Evolutionary conservation across 2,113 vertebrate genomes (phyloP).

Genomic region (Paradisaea rubra): DNA sequence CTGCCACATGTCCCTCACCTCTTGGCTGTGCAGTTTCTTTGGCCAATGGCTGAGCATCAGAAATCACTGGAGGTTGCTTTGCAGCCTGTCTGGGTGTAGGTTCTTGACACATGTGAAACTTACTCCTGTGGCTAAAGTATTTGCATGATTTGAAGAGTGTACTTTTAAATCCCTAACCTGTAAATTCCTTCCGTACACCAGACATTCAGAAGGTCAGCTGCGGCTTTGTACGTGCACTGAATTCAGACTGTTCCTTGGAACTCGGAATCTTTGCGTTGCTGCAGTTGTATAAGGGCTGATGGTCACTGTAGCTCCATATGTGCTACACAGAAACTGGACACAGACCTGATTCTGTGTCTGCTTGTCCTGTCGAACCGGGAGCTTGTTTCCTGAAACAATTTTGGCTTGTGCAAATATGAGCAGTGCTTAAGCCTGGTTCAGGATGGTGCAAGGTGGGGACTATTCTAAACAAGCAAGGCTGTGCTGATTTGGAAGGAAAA

Average conservation of each 20-base stretch:
- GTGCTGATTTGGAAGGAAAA: neutral
- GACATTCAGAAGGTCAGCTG: neutral
- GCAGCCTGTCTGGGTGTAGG: neutral
- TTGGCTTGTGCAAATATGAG: neutral
- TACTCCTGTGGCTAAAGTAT: neutral
- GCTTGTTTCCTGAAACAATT: neutral
- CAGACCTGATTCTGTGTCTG: neutral
- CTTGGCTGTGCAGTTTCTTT: neutral
- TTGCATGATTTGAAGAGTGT: neutral
- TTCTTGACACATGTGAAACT: neutral
- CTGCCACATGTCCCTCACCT: neutral
- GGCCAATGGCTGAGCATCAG: neutral
- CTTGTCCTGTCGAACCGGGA: neutral
- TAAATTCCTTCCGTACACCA: neutral
- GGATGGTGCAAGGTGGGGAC: neutral
- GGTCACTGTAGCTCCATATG: neutral
- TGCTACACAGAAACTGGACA: neutral
- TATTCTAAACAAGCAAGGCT: neutral
- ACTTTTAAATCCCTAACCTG: neutral
- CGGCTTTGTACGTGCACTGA: neutral
- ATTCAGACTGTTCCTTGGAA: neutral
- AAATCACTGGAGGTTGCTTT: neutral
- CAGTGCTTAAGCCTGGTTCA: neutral
- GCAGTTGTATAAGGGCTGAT: neutral
- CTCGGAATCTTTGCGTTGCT: neutral